A percentile compares a stretch with the other conserved stretches of the same genome.
phyloP scores from a whole-genome alignment of 2,888 invertebrate species.

The Eristalis arbustorum region DNA sequence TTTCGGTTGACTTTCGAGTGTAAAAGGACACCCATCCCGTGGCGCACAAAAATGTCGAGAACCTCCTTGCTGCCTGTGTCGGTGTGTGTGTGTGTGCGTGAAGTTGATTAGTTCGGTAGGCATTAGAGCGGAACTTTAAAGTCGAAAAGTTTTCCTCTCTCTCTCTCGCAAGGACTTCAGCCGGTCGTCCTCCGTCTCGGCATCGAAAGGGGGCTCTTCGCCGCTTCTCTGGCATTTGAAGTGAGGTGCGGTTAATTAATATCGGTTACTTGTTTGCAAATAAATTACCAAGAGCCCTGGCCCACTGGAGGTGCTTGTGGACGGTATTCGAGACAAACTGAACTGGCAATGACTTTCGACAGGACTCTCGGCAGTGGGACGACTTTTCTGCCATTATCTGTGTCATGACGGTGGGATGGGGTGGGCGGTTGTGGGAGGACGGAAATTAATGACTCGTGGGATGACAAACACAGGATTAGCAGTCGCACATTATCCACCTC shows the following conservation, averaged over 20 bases:
- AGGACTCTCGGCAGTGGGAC: background rate
- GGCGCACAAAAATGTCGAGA: slow-evolving; percentile 42
- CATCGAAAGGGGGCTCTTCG: background rate
- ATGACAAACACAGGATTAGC: slow-evolving; percentile 33
- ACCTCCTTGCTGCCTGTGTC: slow-evolving; percentile 39
- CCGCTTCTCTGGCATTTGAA: background rate
- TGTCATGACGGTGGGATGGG: background rate
- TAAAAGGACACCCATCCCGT: slow-evolving; percentile 25
- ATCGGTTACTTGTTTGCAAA: slow-evolving; percentile 68
- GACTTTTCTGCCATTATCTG: background rate
- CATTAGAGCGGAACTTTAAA: slow-evolving; percentile 70
- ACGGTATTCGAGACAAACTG: slow-evolving; percentile 8
- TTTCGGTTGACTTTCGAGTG: slow-evolving; percentile 43
- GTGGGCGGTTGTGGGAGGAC: background rate
- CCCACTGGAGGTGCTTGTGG: background rate
- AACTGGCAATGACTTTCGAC: slow-evolving; percentile 38
- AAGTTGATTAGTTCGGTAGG: slow-evolving; percentile 70
- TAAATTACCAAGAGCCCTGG: slow-evolving; percentile 53
- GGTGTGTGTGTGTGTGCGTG: slow-evolving; percentile 4
- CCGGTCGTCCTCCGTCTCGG: background rate
- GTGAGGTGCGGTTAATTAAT: slow-evolving; percentile 68
- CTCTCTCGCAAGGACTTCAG: slow-evolving; percentile 1
- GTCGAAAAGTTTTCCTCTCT: slow-evolving; percentile 68
- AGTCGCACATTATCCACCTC: slow-evolving; percentile 10
- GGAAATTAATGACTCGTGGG: slow-evolving; percentile 50